Conservation (phyloP, 1,140 invertebrate species). For the Macrotrachela quadricornifera region DNA sequence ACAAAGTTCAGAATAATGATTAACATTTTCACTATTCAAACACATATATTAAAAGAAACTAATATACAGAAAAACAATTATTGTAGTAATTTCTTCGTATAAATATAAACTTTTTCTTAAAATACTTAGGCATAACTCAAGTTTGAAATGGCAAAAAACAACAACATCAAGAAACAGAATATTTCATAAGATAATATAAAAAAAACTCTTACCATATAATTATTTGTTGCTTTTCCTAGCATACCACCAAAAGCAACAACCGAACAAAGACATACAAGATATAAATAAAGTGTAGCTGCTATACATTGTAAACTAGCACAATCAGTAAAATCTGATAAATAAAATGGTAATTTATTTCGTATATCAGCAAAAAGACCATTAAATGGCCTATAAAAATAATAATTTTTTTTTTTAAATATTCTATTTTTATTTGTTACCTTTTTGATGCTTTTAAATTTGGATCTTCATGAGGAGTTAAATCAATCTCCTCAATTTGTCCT, state of each 20-base stretch:
- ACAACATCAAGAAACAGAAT: too few species aligned
- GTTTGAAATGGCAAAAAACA: too few species aligned
- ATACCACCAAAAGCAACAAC: constrained; percentile 33
- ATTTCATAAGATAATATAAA: neutral
- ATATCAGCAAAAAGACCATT: constrained; percentile 26
- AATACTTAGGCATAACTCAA: too few species aligned
- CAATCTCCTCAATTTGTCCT: neutral
- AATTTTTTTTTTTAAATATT: neutral
- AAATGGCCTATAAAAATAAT: constrained; percentile 14
- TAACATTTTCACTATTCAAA: too few species aligned
- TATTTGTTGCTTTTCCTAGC: constrained; percentile 22
- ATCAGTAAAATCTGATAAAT: constrained; percentile 27
- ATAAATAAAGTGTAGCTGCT: constrained; percentile 29
- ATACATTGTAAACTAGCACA: constrained; percentile 26
- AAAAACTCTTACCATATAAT: constrained; percentile 16
- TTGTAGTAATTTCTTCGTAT: too few species aligned
- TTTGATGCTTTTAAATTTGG: constrained; percentile 8
- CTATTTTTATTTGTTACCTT: constrained; percentile 7
- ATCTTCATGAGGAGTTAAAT: constrained; percentile 7
- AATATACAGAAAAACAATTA: too few species aligned
- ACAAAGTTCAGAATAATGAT: too few species aligned
- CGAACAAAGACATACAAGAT: constrained; percentile 30
- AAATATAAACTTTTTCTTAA: too few species aligned
- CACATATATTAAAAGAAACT: too few species aligned
- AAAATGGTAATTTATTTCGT: constrained; percentile 21